A percentile compares a stretch with the other conserved stretches of the same genome.
Evolutionary conservation across 2,888 invertebrate genomes (phyloP).

Genomic region (Netelia virgata): DNA sequence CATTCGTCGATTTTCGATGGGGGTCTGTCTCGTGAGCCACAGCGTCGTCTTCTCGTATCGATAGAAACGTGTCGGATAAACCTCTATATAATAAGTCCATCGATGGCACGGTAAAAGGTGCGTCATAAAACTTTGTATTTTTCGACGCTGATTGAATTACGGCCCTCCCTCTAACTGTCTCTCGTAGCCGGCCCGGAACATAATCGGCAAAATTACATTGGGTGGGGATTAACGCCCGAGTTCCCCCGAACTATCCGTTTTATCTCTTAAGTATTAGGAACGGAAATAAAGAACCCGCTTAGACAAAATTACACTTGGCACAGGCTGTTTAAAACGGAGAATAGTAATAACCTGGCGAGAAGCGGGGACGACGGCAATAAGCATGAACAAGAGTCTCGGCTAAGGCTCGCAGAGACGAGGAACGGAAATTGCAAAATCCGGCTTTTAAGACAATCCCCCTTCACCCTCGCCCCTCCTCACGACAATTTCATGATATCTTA

Average conservation of each 20-base stretch:
- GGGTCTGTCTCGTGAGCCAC: conserved; percentile 23
- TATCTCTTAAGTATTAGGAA: conserved; percentile 33
- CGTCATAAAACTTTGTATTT: conserved; percentile 43
- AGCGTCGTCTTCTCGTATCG: conserved; percentile 22
- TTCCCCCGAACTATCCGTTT: conserved; percentile 17
- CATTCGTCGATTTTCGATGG: conserved; percentile 28
- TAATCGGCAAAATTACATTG: conserved; percentile 52
- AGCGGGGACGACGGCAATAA: conserved; percentile 5
- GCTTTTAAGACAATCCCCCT: background rate
- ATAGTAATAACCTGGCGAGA: conserved; percentile 9
- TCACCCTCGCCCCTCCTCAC: too few relatives aligned
- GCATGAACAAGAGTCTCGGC: conserved; percentile 32
- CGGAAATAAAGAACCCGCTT: conserved; percentile 69
- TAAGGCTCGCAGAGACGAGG: conserved; percentile 25
- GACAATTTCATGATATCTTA: too few relatives aligned
- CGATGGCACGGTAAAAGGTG: conserved; percentile 8
- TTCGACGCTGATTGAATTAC: conserved; percentile 24
- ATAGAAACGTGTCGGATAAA: conserved; percentile 16
- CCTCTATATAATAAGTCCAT: background rate
- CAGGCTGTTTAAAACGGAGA: conserved; percentile 8
- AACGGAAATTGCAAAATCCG: conserved; percentile 57
- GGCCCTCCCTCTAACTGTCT: conserved; percentile 2
- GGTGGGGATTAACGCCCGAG: conserved; percentile 59
- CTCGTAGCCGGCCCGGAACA: conserved; percentile 12
- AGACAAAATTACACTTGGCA: conserved; percentile 68